Conservation (phyloP, 2,888 invertebrate genomes). For the Tipula unca region DNA sequence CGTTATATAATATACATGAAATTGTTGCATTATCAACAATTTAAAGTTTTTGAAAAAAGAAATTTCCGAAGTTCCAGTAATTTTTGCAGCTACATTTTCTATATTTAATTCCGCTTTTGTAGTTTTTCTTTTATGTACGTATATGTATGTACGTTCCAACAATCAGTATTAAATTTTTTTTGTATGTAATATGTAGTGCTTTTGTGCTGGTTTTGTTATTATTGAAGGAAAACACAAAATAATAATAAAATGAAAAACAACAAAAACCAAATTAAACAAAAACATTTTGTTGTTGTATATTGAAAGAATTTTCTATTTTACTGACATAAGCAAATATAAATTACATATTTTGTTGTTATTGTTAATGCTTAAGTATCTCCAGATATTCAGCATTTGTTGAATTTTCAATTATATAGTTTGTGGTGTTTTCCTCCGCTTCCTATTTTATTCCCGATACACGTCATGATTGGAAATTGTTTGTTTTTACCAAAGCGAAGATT, state of each 20-base stretch:
- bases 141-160: neutral
- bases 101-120: neutral
- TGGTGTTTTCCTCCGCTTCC: too few species aligned
- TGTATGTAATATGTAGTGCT: neutral
- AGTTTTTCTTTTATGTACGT: neutral
- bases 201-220: neutral
- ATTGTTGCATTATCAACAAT: slow-evolving; percentile 8
- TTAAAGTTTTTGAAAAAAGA: neutral
- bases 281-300: neutral
- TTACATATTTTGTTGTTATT: neutral
- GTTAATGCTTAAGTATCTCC: neutral
- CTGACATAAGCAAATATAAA: neutral
- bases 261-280: neutral
- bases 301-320: neutral
- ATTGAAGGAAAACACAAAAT: neutral
- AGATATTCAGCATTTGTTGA: neutral
- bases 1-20: neutral
- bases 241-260: neutral
- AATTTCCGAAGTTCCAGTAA: neutral
- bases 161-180: neutral
- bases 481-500: too few species aligned
- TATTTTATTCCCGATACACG: too few species aligned
- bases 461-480: too few species aligned
- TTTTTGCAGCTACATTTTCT: neutral
- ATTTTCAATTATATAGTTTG: neutral